Evolutionary conservation across 2,888 invertebrate genomes (phyloP).

Genomic region (Heliconius cydno): DNA sequence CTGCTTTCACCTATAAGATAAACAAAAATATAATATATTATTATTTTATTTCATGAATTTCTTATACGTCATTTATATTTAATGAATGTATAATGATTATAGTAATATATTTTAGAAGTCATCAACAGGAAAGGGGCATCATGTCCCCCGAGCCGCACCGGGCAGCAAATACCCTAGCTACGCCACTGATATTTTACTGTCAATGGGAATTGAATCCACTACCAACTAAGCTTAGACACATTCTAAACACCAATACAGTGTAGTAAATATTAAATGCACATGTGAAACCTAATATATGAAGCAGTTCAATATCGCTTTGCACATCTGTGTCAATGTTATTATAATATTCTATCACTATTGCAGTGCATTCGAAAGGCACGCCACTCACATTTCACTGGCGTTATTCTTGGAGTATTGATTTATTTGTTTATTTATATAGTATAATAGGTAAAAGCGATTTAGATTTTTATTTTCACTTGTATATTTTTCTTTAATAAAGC

Average conservation of each 20-base stretch:
- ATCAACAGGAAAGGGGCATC: too few species aligned
- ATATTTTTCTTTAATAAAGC: not conserved
- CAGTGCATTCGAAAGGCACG: conserved; percentile 1
- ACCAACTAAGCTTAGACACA: not conserved
- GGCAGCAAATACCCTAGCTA: too few species aligned
- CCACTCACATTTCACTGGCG: not conserved
- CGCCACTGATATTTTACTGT: too few species aligned
- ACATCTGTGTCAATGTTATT: conserved; percentile 16
- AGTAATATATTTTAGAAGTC: too few species aligned
- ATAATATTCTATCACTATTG: conserved; percentile 14
- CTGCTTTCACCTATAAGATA: too few species aligned
- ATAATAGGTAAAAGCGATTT: not conserved
- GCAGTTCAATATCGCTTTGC: not conserved
- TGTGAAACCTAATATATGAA: not conserved
- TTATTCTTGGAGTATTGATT: not conserved
- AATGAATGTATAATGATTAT: not conserved
- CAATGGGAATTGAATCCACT: not conserved
- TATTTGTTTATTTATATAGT: conserved; percentile 1
- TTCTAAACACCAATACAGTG: not conserved
- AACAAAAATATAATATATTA: too few species aligned
- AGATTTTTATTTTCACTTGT: not conserved
- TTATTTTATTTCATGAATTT: too few species aligned
- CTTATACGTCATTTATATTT: not conserved
- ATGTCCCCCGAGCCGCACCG: too few species aligned
- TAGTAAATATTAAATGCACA: not conserved